Conservation (phyloP, 1,140 invertebrate species). For the Brachionus angularis region DNA sequence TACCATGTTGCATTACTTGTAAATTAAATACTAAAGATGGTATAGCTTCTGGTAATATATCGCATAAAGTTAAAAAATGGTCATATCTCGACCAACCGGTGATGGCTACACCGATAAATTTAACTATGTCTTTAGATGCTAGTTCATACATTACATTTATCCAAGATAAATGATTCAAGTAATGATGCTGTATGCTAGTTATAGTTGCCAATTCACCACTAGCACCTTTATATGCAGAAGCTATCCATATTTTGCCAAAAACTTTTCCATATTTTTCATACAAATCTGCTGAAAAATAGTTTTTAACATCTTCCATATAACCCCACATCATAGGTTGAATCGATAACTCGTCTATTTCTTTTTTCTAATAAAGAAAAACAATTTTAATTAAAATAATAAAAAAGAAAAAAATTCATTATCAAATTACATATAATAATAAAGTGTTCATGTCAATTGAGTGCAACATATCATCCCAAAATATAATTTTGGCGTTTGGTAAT, state of each 20-base stretch:
- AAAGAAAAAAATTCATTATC: too few relatives aligned
- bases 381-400: neutral
- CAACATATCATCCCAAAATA: conserved; percentile 95
- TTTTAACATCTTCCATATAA: conserved; percentile 54
- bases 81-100: conserved; percentile 77
- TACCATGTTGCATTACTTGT: conserved; percentile 48
- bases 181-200: conserved; percentile 64
- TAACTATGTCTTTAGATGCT: conserved; percentile 50
- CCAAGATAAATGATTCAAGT: conserved; percentile 72
- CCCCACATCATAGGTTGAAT: conserved; percentile 63
- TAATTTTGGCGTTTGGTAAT: conserved; percentile 60
- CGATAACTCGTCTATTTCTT: conserved; percentile 59
- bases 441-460: conserved; percentile 63
- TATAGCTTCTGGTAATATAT: conserved; percentile 73
- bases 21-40: conserved; percentile 70
- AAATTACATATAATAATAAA: conserved; percentile 14
- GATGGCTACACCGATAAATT: conserved; percentile 63
- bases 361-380: conserved; percentile 45
- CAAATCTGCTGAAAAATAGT: conserved; percentile 59
- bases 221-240: conserved; percentile 78
- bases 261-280: conserved; percentile 71
- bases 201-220: conserved; percentile 66
- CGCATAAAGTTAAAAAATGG: conserved; percentile 85
- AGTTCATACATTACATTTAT: conserved; percentile 62
- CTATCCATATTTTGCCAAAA: conserved; percentile 85